Base-by-base conservation (phyloP, 1,140 invertebrate genomes). In the Ceratosolen fusciceps region DNA sequence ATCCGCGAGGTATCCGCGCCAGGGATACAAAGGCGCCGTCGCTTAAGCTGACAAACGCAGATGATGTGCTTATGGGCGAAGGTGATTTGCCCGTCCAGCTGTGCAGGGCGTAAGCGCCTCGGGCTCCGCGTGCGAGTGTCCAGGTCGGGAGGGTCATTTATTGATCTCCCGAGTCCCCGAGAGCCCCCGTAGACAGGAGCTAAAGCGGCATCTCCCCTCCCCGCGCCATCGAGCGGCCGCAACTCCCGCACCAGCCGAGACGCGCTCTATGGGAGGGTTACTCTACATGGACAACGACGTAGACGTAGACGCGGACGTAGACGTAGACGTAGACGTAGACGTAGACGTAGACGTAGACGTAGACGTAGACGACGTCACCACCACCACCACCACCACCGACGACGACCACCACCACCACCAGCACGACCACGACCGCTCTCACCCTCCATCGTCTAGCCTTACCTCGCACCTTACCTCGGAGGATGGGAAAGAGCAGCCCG, bases 91-190 rank as follows among this genome's bases (percentile, higher is more conserved):
- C 77, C 81, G 81, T 31, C 39, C 65, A 60, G 29, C 31, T 47
- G n/a, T 26, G 31, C 68, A 79, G 80, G 80, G 84, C 80, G 85
- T 85, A 84, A 87, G 83, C 83, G 85, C 83, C 84, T 85, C 84
- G 85, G 84, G 70, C 29, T 56, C 49, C 9, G 58, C 47, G 43
- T 26, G 37, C 24, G 58, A 83, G 85, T 87, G 86, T 90, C 87
- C 88, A 90, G 88, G 88, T 88, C 87, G 87, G 21, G 88, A 89
- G 89, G 88, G 88, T 89, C 89, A 88, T 90, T 90, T 90, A 90
- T 90, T 90, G 89, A 90, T 90, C 89, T 90, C 88, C 90, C 89
- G 90, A 90, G 89, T 90, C 87, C 87, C 85, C 87, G 88, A 65
- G 58, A 26, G n/a, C n/a, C n/a, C 52, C 54, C 56, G 56, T 43